Evolutionary conservation across 1,140 invertebrate genomes (phyloP).

Genomic region (Drosophila aff.): DNA sequence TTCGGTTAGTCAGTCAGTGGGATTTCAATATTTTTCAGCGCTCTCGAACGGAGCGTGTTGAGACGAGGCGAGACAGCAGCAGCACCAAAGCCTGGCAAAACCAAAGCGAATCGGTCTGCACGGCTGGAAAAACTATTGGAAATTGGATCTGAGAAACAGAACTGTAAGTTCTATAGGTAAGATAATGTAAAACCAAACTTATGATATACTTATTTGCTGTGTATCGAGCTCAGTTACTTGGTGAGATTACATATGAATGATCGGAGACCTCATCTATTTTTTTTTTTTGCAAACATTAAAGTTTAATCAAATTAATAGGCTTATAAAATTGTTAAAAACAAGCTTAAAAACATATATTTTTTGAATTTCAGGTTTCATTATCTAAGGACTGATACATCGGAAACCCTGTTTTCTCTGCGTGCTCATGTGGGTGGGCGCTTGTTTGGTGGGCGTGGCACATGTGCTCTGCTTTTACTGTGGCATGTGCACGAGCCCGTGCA

Average conservation of each 20-base stretch:
- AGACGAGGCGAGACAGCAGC: slow-evolving; percentile 33
- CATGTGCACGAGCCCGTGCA: slow-evolving; percentile 68
- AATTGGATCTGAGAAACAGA: neutral
- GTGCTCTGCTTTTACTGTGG: slow-evolving; percentile 43
- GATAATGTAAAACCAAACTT: neutral
- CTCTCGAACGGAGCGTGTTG: slow-evolving; percentile 42
- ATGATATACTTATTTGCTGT: neutral
- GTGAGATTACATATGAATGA: neutral
- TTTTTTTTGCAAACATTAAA: too few relatives aligned
- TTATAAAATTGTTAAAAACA: neutral
- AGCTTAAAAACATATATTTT: neutral
- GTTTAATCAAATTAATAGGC: too few relatives aligned
- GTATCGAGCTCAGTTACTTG: neutral
- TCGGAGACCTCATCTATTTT: too few relatives aligned
- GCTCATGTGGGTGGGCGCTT: slow-evolving; percentile 8
- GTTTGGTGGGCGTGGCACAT: slow-evolving; percentile 38
- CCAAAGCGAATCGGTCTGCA: slow-evolving; percentile 34
- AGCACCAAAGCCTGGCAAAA: slow-evolving; percentile 38
- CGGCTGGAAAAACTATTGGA: neutral
- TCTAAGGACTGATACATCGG: neutral
- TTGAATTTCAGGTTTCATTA: neutral
- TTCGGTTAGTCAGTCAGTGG: slow-evolving; percentile 67
- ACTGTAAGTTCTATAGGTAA: too few relatives aligned
- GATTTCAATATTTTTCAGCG: slow-evolving; percentile 80
- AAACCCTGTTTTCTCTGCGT: neutral